Base-by-base conservation (phyloP, 64 coral and sea anemone species). In the Pocillopora verrucosa region DNA sequence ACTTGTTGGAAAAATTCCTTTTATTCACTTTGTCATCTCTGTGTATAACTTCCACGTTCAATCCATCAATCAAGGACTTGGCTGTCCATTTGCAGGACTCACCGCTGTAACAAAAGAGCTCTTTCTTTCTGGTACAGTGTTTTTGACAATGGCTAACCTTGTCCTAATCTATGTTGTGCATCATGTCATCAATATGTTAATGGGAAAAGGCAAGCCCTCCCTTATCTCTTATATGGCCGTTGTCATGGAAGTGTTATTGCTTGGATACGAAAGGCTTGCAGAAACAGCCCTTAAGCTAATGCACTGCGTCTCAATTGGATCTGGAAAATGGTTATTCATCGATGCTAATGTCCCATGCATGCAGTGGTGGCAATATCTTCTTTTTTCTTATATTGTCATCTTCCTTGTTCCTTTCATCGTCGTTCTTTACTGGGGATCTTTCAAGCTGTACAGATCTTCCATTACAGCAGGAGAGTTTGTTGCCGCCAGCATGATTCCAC, bases 301-400 rank as follows among this genome's bases (percentile, higher is more conserved):
- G 34, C 72, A 72, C 51, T 94, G 92, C 79, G 75, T 80, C 11
- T 36, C 72, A 16, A 60, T 94, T 30, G 67, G 67, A 70, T 11
- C 13, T 10, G 59, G 4, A 22, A 76, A 61, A 17, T 80, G 24
- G 60, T 62, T 94, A 16, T 89, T 90, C 59, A 82, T 90, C 59
- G 80, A 94, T 78, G 92, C 72, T 57, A 94, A 90, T 76, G 60
- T 94, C 16, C 57, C 63, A 73, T 94, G 87, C 41, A 70, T 70
- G 67, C 56, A 89, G 2, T 94, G 92, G 92, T 89, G 92, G 92
- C 92, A 94, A 80, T 78, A 60, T 51, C 11, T 79, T 11, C n/a
- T 80, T 65, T 9, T 94, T 58, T 61, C 80, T 6, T 94, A 90
- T 36, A 83, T 88, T 14, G 72, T 84, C 11, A 24, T 90, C 11